Evolutionary conservation across 2,888 invertebrate genomes (phyloP).

Genomic region (Herminia tarsipennalis): DNA sequence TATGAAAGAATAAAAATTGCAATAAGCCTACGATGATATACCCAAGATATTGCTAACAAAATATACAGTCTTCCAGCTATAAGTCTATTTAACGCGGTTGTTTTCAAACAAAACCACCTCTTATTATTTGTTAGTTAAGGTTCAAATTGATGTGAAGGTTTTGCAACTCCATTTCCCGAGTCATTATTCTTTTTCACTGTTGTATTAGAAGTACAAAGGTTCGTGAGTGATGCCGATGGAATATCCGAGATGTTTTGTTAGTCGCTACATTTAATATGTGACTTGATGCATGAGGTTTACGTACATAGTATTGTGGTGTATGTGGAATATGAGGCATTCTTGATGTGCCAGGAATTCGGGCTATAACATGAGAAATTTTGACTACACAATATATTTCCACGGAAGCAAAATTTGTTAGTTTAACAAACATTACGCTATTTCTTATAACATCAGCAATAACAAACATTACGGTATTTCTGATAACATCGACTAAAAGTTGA

Average conservation of each 20-base stretch:
- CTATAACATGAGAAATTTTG: no score
- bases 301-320: not conserved
- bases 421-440: no score
- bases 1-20: conserved; percentile 41
- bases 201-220: conserved; percentile 49
- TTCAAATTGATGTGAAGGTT: conserved; percentile 37
- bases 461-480: no score
- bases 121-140: conserved; percentile 17
- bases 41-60: conserved; percentile 41
- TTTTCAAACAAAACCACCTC: conserved; percentile 4
- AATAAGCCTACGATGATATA: conserved; percentile 42
- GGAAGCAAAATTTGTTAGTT: no score
- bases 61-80: conserved; percentile 43
- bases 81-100: conserved; percentile 42
- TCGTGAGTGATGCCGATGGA: conserved; percentile 42
- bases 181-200: conserved; percentile 53
- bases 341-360: not conserved
- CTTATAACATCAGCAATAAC: no score
- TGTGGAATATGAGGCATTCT: conserved; percentile 5
- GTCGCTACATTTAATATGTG: conserved; percentile 44
- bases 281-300: conserved; percentile 28
- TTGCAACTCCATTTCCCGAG: conserved; percentile 44
- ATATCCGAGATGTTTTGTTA: conserved; percentile 47
- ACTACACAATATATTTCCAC: no score
- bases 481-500: no score